Conservation (phyloP, 2,888 invertebrate genomes). For the Rutpela maculata region DNA sequence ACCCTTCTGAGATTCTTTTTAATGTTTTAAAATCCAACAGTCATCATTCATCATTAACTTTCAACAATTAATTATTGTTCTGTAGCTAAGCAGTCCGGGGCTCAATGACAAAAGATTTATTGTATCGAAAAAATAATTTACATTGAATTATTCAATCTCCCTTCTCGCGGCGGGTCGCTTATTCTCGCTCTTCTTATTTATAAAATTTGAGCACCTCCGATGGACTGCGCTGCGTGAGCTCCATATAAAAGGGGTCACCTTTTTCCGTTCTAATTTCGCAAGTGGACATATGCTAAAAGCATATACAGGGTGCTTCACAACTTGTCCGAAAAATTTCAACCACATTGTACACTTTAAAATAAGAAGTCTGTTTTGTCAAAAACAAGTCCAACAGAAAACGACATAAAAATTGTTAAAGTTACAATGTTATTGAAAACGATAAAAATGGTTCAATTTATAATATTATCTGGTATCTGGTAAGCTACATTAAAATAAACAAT, state of each 20-base stretch:
- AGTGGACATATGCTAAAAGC: slow-evolving; percentile 8
- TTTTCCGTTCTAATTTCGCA: slow-evolving; percentile 25
- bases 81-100: slow-evolving; percentile 62
- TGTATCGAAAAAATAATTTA: slow-evolving; percentile 72
- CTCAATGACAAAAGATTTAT: slow-evolving; percentile 73
- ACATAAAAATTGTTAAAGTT: too few species aligned
- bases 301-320: too few species aligned
- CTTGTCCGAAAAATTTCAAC: too few species aligned
- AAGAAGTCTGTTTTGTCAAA: too few species aligned
- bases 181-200: slow-evolving; percentile 63
- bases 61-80: slow-evolving; percentile 73
- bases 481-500: too few species aligned
- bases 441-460: too few species aligned
- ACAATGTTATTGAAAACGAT: too few species aligned
- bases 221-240: slow-evolving; percentile 54
- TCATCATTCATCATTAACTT: slow-evolving; percentile 73
- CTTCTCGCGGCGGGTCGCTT: slow-evolving; percentile 65
- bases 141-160: slow-evolving; percentile 71
- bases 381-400: too few species aligned
- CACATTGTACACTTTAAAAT: too few species aligned
- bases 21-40: slow-evolving; percentile 71
- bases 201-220: slow-evolving; percentile 60
- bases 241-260: slow-evolving; percentile 34
- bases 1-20: slow-evolving; percentile 69
- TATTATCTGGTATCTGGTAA: too few species aligned